Conservation (phyloP, 1,140 invertebrate genomes). For the Cherax destructor region DNA sequence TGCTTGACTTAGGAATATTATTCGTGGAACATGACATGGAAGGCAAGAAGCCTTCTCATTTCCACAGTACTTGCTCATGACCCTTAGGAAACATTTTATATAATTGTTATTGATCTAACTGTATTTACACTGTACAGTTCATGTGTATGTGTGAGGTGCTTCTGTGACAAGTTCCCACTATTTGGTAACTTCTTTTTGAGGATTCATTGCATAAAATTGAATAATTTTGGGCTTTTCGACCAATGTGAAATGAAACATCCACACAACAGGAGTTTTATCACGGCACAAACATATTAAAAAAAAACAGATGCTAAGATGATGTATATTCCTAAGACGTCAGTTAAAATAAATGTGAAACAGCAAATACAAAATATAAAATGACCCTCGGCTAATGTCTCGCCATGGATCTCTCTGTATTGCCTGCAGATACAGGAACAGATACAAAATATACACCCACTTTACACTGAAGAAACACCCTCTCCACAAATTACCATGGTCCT, state of each 20-base stretch:
- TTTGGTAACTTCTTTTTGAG: neutral
- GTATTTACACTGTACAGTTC: slow-evolving; percentile 42
- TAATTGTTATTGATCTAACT: slow-evolving; percentile 22
- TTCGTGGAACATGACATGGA: slow-evolving; percentile 8
- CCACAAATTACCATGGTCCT: neutral
- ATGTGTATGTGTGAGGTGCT: slow-evolving; percentile 9
- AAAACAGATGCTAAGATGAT: slow-evolving; percentile 21
- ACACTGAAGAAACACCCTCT: neutral
- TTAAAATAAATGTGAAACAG: slow-evolving; percentile 2
- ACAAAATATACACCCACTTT: neutral
- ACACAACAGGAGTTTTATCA: neutral
- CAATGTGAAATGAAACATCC: neutral
- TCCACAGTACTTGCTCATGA: neutral
- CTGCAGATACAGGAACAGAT: neutral
- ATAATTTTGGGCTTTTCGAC: neutral
- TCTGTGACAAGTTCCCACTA: neutral
- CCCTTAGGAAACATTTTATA: neutral
- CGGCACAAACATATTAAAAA: neutral
- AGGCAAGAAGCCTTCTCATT: neutral
- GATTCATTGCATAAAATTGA: neutral
- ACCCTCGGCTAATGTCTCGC: neutral
- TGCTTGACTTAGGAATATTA: slow-evolving; percentile 55
- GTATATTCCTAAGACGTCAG: slow-evolving; percentile 32
- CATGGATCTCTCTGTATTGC: neutral
- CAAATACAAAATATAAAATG: neutral